Percentiles rank a stretch among this genome's conserved stretches.
Conservation (phyloP, 2,113 vertebrate species). For the Triplophysa siluroides region DNA sequence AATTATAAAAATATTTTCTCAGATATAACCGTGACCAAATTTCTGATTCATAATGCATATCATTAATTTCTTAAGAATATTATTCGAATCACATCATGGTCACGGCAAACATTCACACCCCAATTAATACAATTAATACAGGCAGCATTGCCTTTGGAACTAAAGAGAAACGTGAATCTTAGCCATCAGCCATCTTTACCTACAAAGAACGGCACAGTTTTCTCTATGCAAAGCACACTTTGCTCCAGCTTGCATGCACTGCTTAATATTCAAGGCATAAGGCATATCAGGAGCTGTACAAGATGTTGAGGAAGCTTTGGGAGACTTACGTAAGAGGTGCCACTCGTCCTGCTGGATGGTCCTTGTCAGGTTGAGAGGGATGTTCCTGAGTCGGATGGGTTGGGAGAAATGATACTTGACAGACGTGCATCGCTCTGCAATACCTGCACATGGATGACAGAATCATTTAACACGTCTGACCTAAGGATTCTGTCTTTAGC, state of each 20-base stretch:
- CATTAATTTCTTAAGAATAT: too few species aligned
- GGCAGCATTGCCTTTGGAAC: too few species aligned
- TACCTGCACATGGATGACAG: constrained; percentile 64
- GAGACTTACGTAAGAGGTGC: constrained; percentile 81
- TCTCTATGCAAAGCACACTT: constrained; percentile 6
- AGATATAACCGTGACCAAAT: too few species aligned
- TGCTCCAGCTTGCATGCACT: constrained; percentile 10
- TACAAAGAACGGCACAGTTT: background rate
- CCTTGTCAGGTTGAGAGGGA: constrained; percentile 83
- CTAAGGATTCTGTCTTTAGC: background rate
- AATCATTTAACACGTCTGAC: constrained; percentile 15
- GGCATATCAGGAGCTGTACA: background rate
- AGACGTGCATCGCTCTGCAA: constrained; percentile 78
- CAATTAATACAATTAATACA: too few species aligned
- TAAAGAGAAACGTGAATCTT: too few species aligned
- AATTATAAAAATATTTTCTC: too few species aligned
- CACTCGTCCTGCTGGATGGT: constrained; percentile 86
- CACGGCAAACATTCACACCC: too few species aligned
- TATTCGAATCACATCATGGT: too few species aligned
- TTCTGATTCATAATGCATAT: too few species aligned
- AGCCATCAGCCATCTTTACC: too few species aligned
- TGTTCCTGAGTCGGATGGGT: constrained; percentile 78
- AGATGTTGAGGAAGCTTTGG: constrained; percentile 8
- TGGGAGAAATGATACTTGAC: constrained; percentile 86
- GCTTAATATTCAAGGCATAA: constrained; percentile 22